Conservation (phyloP, 2,797 vertebrate genomes). For the Danio albolineatus region DNA sequence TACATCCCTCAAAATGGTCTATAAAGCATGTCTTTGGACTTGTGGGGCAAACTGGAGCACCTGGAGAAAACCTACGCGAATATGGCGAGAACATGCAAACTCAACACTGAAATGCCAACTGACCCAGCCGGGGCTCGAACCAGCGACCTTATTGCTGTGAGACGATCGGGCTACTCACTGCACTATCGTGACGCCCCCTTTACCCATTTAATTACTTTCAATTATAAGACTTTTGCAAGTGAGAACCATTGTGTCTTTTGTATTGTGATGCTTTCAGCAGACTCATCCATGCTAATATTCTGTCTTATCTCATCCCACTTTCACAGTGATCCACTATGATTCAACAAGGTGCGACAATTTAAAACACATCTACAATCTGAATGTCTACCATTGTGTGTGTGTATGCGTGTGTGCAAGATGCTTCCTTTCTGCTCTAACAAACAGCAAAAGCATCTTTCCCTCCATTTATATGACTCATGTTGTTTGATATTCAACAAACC, state of each 20-base stretch:
- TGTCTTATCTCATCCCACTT: neutral
- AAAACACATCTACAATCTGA: constrained; percentile 20
- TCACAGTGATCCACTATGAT: constrained; percentile 7
- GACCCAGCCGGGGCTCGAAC: too few species aligned
- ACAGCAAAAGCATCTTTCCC: constrained; percentile 36
- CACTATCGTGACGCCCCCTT: too few species aligned
- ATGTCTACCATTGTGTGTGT: neutral
- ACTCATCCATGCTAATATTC: constrained; percentile 3
- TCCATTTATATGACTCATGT: constrained; percentile 44
- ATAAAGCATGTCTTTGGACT: too few species aligned
- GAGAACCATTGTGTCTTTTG: neutral
- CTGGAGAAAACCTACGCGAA: too few species aligned
- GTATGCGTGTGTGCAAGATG: neutral
- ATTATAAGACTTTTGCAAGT: neutral
- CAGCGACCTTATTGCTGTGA: too few species aligned
- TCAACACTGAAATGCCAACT: too few species aligned
- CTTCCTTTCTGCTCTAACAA: constrained; percentile 42
- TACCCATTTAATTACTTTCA: too few species aligned
- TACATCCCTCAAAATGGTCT: too few species aligned
- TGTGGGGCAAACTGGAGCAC: too few species aligned
- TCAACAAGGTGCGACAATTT: constrained; percentile 35
- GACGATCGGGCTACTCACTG: too few species aligned
- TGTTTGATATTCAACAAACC: constrained; percentile 54
- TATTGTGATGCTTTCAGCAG: neutral
- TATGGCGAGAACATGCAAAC: too few species aligned